phyloP scores from a whole-genome alignment of 2,113 vertebrate species.

The Grantiella picta region DNA sequence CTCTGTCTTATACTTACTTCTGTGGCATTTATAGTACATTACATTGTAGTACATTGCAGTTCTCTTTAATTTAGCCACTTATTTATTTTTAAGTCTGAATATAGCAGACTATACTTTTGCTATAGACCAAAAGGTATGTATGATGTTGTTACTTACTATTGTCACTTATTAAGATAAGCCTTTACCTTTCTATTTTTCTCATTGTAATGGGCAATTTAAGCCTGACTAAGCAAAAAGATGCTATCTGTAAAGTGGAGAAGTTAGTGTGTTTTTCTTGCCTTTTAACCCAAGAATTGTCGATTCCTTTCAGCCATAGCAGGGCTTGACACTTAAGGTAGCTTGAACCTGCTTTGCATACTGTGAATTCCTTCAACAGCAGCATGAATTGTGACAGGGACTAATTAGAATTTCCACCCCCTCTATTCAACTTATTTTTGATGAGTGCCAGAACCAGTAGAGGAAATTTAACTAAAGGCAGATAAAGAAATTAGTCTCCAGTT shows the following conservation, averaged over 20 bases:
- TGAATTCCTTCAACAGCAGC: slow-evolving; percentile 70
- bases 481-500: slow-evolving; percentile 54
- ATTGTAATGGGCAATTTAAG: not conserved
- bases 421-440: slow-evolving; percentile 60
- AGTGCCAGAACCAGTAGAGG: slow-evolving; percentile 52
- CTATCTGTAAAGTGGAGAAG: not conserved
- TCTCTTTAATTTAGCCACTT: slow-evolving; percentile 42
- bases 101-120: not conserved
- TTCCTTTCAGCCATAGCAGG: slow-evolving; percentile 33
- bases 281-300: slow-evolving; percentile 60
- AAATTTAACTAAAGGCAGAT: slow-evolving; percentile 73
- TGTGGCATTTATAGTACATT: slow-evolving; percentile 60
- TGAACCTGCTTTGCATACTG: slow-evolving; percentile 74
- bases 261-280: slow-evolving; percentile 17
- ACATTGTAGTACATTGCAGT: not conserved
- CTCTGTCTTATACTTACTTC: not conserved
- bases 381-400: slow-evolving; percentile 75
- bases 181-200: not conserved
- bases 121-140: not conserved
- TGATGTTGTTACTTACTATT: not conserved
- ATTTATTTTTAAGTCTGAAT: slow-evolving; percentile 54
- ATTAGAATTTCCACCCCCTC: slow-evolving; percentile 75
- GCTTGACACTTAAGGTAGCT: slow-evolving; percentile 42
- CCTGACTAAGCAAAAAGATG: not conserved
- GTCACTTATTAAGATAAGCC: not conserved